Conservation (phyloP, 2,113 vertebrate species). For the Bubo blakistoni region DNA sequence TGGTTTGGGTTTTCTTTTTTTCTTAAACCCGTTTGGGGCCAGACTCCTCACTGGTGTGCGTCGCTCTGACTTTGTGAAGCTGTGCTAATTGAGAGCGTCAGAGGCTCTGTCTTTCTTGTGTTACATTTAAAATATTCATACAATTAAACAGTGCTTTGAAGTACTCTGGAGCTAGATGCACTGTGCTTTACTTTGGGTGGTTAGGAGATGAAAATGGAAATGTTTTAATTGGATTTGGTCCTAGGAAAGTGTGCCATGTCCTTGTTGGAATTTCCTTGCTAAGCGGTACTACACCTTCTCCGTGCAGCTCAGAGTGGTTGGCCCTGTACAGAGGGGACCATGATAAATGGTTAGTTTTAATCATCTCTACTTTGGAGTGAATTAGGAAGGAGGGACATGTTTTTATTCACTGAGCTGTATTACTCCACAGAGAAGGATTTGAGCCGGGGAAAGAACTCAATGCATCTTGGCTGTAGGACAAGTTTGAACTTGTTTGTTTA, state of each 20-base stretch:
- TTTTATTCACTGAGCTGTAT: constrained; percentile 19
- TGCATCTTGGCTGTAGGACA: not conserved
- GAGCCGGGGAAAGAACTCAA: not conserved
- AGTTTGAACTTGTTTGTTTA: not conserved
- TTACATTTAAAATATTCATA: constrained; percentile 33
- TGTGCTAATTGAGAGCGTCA: constrained; percentile 21
- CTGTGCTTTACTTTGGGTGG: constrained; percentile 23
- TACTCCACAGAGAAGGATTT: not conserved
- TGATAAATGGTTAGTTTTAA: constrained; percentile 54
- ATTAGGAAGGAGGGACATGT: constrained; percentile 26
- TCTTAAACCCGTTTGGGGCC: not conserved
- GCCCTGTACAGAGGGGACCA: constrained; percentile 3
- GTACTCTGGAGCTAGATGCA: not conserved
- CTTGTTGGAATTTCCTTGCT: constrained; percentile 55
- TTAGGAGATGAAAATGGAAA: constrained; percentile 53
- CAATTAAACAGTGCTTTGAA: constrained; percentile 55
- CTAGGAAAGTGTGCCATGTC: constrained; percentile 53
- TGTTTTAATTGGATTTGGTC: constrained; percentile 65
- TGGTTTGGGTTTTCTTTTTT: not conserved
- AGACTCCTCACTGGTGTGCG: not conserved
- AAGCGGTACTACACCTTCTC: not conserved
- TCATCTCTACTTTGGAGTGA: constrained; percentile 29
- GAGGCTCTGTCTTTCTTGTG: constrained; percentile 11
- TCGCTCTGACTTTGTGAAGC: not conserved
- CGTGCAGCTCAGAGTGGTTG: not conserved